phyloP scores from a whole-genome alignment of 1,140 invertebrate genomes.

The Leptinotarsa defecta region DNA sequence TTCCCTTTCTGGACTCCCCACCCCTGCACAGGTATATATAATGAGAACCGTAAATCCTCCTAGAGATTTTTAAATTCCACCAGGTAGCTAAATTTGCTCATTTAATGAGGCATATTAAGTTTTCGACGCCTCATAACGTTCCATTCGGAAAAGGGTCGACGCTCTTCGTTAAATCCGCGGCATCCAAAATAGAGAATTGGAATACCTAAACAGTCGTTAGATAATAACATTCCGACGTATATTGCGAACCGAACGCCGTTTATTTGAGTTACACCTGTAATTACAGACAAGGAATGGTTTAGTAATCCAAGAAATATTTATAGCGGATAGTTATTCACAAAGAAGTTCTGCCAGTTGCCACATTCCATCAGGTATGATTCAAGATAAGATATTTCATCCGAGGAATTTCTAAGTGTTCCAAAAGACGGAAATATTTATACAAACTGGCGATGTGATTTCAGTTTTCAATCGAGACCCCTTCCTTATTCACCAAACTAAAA shows the following conservation, averaged over 20 bases:
- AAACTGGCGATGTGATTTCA: background rate
- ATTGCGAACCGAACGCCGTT: background rate
- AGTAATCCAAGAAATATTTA: conserved; percentile 1
- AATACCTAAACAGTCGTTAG: conserved; percentile 18
- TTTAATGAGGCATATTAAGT: too few species aligned
- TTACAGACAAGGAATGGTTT: background rate
- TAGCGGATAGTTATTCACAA: background rate
- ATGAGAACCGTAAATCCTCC: too few species aligned
- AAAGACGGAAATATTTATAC: background rate
- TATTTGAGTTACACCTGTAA: conserved; percentile 11
- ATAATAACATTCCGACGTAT: conserved; percentile 1
- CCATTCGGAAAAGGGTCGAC: background rate
- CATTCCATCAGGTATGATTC: background rate
- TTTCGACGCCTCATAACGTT: too few species aligned
- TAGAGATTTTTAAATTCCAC: too few species aligned
- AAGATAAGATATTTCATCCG: too few species aligned
- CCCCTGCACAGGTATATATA: too few species aligned
- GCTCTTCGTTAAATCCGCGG: background rate
- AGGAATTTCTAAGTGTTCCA: too few species aligned
- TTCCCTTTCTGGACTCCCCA: too few species aligned
- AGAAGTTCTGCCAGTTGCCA: background rate
- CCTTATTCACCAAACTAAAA: background rate
- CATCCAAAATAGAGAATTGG: conserved; percentile 19
- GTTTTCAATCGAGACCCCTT: background rate
- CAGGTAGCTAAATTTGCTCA: too few species aligned